Base-by-base conservation (phyloP, 1,140 invertebrate genomes). In the Drosophila takahashii region DNA sequence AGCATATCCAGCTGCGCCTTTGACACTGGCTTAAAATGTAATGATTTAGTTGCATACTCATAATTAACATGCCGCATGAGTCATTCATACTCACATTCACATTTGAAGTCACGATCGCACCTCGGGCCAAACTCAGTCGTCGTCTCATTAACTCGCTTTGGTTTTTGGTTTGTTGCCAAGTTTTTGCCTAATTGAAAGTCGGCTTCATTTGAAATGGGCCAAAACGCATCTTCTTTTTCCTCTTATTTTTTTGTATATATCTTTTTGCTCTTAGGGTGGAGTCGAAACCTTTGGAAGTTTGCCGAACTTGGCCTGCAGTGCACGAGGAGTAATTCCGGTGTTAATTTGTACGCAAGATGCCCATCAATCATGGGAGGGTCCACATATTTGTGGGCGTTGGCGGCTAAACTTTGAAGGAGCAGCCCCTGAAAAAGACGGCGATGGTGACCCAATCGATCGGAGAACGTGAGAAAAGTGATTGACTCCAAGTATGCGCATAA, bases 1-100 rank as follows among this genome's bases (percentile, higher is more conserved):
- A 87, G 39, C 32, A 64, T 59, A 77, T 90, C 84, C 85, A 74
- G 84, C 84, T 89, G 84, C 48, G 84, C 50, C 41, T 89, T 89
- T 89, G 84, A 89, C 84, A 89, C 66, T 85, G 79, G 52, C 85
- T 90, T 74, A 77, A 90, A 89, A 90, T 89, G 84, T 89, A 89
- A 89, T 89, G 84, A 89, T 89, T 89, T 89, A 89, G 84, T 78
- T 89, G 85, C 80, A 89, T 83, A 80, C 89, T 77, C 77, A 90
- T 89, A 89, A 89, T 89, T 89, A 89, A 80, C 73, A 53, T 78
- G 81, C 67, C 41, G 66, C 65, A 81, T 77, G 71, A 34, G 45
- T 76, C 45, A 65, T 34, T 47, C 26, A 32, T 29, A 37, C 27
- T 39, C 18, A 22, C 44, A 34, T 16, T 16, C 27, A 11, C 22